Evolutionary conservation across 2,888 invertebrate species (phyloP), one percentile per base, ranked within the genome.

Genomic region (Ophioninae sp.): DNA sequence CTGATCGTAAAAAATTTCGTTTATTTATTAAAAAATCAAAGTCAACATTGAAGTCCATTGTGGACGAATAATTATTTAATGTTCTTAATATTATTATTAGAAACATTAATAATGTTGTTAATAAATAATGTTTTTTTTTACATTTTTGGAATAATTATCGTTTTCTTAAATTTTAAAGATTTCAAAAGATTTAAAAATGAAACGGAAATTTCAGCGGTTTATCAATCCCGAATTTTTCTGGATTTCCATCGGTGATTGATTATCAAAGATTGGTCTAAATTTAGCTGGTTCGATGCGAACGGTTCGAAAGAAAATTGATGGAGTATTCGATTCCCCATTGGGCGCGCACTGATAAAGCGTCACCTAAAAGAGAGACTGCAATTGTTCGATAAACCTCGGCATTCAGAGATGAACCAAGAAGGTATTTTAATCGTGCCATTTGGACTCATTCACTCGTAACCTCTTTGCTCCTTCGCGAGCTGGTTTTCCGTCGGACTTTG

Each of bases 371-470:
- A 74, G 20, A 64, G 64, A 20, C n/a, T 72, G 67, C 30, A 79
- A 82, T 79, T 64, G 79, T 64, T 75, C 70, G 79, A 75, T 79
- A 79, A 75, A 75, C 79, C 61, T 59, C 10, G 44, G n/a, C 57
- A 65, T 67, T n/a, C 57, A 44, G 30, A 59, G 75, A 65, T 68
- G 39, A 59, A 76, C 72, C 62, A 10, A 50, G 39, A 30, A 59
- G 56, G 75, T 56, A 82, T 79, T 82, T 79, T 61, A 61, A 79
- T 65, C 79, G 76, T 75, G 21, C 72, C 50, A 70, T 72, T 79
- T 65, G 67, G 57, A 72, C 65, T 76, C 82, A 72, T 83, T 83
- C 79, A 62, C 39, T 57, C 79, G 72, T 76, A 76, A 50, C 70
- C 70, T 59, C 65, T 75, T 39, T 73, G 20, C 73, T 64, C 37